A percentile compares a stretch with the other conserved stretches of the same genome.
phyloP scores from a whole-genome alignment of 2,797 vertebrate genomes.

The Micropoecilia bifurca region DNA sequence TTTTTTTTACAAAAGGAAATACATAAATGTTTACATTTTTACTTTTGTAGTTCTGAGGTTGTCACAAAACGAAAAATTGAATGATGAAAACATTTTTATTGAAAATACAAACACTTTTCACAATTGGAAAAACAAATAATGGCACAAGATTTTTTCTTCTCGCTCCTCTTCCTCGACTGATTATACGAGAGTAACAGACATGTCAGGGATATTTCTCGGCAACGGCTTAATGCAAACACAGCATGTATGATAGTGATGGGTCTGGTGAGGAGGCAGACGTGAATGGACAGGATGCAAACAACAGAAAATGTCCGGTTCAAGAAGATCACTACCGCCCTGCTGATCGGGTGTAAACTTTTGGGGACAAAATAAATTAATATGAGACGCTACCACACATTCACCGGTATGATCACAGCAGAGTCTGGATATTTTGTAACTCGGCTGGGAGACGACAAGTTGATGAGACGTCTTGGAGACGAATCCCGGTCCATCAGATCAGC shows the following conservation, averaged over 20 bases:
- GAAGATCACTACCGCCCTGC: constrained; percentile 38
- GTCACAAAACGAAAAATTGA: constrained; percentile 16
- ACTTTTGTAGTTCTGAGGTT: neutral
- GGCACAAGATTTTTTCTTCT: constrained; percentile 45
- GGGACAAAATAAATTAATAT: constrained; percentile 74
- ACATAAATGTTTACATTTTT: constrained; percentile 13
- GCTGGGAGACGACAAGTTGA: constrained; percentile 23
- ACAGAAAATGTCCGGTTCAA: constrained; percentile 23
- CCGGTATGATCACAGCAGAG: constrained; percentile 40
- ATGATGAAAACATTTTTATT: constrained; percentile 76
- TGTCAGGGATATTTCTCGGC: constrained; percentile 32
- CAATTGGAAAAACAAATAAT: constrained; percentile 48
- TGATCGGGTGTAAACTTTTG: constrained; percentile 34
- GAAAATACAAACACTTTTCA: constrained; percentile 70
- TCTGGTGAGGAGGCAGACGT: constrained; percentile 43
- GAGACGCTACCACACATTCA: constrained; percentile 50
- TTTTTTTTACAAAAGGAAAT: neutral
- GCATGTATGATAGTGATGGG: constrained; percentile 36
- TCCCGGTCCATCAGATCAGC: constrained; percentile 4
- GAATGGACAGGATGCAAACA: constrained; percentile 15
- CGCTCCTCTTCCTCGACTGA: constrained; percentile 33
- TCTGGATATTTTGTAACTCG: constrained; percentile 47
- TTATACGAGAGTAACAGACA: constrained; percentile 44
- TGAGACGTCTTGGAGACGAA: constrained; percentile 15
- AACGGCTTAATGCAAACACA: constrained; percentile 47